Evolutionary conservation across 1,140 invertebrate species (phyloP), one percentile per base, ranked within the genome.

Genomic region (Drosophila tsacasi): DNA sequence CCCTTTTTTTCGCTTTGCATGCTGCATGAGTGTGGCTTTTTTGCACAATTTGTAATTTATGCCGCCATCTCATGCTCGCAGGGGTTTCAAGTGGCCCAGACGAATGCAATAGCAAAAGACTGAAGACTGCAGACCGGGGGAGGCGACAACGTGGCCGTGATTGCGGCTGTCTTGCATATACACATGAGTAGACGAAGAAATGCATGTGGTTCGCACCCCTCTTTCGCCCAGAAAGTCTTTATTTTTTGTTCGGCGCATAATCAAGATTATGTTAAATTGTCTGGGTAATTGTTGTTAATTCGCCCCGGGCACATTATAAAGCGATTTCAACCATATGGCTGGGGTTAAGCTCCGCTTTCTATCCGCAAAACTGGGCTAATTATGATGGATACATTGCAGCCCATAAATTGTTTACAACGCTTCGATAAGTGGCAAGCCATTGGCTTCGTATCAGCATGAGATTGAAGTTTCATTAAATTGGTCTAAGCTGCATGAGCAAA

Each of bases 261-360:
- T 91, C 83, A 84, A 91, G 87, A 91, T 91, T 79, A 89, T 87
- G 89, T 91, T 91, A 87, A 91, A 91, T 91, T 91, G 87, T 61
- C 73, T 82, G 87, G 68, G 83, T 91, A 91, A 91, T 84, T 91
- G 87, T 91, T 91, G 81, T 83, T 91, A 91, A 91, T 91, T 87
- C 83, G 63, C 74, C 79, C 67, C 52, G 59, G 77, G 81, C 71
- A 77, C 85, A 90, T 90, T 90, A 91, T 84, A 87, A 90, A 90
- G 74, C 84, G 66, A 90, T 87, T 84, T 72, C 73, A 76, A 50
- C 59, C 74, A 84, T 77, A 80, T 87, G 83, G 25, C 68, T 57
- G 75, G 79, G 83, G 68, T 79, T 76, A 80, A 89, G 85, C 79
- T 89, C 84, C 84, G 87, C 85, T 89, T 87, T 87, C 85, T 81